These are phyloP conservation scores for Arenaria interpres DNA, from an alignment of 2,113 vertebrate genomes.

Conservation along the genomic window DNA sequence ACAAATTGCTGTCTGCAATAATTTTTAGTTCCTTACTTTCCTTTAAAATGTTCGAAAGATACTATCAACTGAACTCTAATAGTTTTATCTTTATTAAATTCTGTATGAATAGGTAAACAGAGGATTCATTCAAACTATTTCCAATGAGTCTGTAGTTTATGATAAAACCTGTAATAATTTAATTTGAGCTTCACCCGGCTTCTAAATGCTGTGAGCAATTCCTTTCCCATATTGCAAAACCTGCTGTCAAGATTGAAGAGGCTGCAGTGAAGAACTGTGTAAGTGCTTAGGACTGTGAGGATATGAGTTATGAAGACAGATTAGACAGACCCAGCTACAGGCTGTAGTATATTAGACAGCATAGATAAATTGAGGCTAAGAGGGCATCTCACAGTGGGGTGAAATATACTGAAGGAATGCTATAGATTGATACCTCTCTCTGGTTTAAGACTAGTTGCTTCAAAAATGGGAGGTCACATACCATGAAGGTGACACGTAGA, in stretches of 20 bases:
- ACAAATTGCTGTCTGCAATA: background rate
- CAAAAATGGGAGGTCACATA: background rate
- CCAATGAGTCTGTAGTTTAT: background rate
- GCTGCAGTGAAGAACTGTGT: background rate
- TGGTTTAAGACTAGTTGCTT: background rate
- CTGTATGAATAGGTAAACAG: background rate
- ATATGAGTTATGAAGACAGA: slow-evolving; percentile 66
- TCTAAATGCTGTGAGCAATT: slow-evolving; percentile 17
- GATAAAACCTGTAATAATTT: background rate
- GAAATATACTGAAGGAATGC: slow-evolving; percentile 34
- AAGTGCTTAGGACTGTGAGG: slow-evolving; percentile 40
- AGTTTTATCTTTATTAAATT: slow-evolving; percentile 18
- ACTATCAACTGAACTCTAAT: background rate
- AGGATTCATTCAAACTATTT: background rate
- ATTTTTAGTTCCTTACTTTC: background rate
- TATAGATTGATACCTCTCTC: background rate
- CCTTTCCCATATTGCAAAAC: background rate
- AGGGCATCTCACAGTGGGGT: slow-evolving; percentile 25
- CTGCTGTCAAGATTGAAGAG: slow-evolving; percentile 36
- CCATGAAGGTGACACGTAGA: background rate
- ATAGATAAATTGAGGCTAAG: slow-evolving; percentile 59
- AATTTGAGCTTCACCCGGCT: background rate
- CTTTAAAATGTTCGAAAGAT: background rate
- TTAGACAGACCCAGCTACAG: slow-evolving; percentile 52
- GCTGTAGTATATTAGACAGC: slow-evolving; percentile 41